Evolutionary conservation across 2,113 vertebrate species (phyloP), one percentile per base, ranked within the genome.

Genomic region (Trinectes maculatus): DNA sequence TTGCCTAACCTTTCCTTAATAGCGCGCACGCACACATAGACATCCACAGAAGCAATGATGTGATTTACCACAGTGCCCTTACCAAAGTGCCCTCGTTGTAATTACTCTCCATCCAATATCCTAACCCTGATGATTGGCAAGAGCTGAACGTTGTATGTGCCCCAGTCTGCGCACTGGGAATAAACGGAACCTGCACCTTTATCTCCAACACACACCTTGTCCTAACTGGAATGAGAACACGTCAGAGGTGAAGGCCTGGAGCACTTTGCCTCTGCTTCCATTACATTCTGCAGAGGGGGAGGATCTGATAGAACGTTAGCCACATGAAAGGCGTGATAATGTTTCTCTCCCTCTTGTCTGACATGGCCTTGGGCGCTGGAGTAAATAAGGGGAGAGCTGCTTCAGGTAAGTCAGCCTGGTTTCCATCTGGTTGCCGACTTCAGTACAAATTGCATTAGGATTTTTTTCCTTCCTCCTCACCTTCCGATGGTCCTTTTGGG

Each of bases 151-250:
- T 86, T 77, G 78, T 61, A 19, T 71, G 69, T 69, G 79, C 82
- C 76, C 72, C 84, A 68, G 77, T 85, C 58, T 74, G 64, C 65
- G 49, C 55, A 58, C 69, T 43, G 69, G 65, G 60, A 74, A 47
- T 48, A 74, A 74, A 74, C 62, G 53, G 74, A 61, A 84, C 73
- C 58, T 34, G 71, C 53, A 76, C 68, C 87, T 86, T 90, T 91
- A 91, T 91, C 90, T 89, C 72, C 19, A 36, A 49, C 71, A 73
- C 69, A 85, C 90, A 91, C 87, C 89, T 90, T 88, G 85, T 87
- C 74, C 81, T 74, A 25, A 72, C 49, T 59, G 53, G 49, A 74
- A 87, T 80, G 77, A 83, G 86, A 84, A 74, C 71, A 83, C 53
- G 39, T 87, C 37, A 6, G 82, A 86, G 81, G 88, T 85, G 80